phyloP scores from a whole-genome alignment of 2,888 invertebrate genomes.

The Agriotes lineatus region DNA sequence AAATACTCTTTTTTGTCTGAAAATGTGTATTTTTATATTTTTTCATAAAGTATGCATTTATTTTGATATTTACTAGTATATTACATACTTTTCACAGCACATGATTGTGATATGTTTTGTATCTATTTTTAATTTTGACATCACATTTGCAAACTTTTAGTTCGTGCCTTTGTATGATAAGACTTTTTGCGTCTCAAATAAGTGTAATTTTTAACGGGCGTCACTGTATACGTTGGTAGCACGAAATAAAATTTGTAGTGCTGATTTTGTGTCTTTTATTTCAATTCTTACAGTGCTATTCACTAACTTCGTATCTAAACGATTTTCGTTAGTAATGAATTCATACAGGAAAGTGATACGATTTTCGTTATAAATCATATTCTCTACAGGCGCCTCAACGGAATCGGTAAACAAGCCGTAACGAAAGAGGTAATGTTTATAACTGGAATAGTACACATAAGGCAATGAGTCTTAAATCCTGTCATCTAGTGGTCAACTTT shows the following conservation, averaged over 20 bases:
- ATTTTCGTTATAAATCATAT: too few species aligned
- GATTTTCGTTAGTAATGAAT: not conserved
- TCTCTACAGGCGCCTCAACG: too few species aligned
- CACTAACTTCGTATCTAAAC: too few species aligned
- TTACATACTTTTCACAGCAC: conserved; percentile 10
- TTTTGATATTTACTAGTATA: conserved; percentile 5
- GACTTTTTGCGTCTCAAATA: conserved; percentile 5
- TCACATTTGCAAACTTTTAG: conserved; percentile 14
- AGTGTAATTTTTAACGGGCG: conserved; percentile 25
- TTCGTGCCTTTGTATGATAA: conserved; percentile 23
- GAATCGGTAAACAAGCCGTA: too few species aligned
- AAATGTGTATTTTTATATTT: conserved; percentile 12
- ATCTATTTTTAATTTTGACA: conserved; percentile 8
- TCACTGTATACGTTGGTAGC: conserved; percentile 49
- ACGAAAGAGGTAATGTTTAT: too few species aligned
- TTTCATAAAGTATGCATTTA: conserved; percentile 5
- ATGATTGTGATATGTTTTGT: conserved; percentile 24
- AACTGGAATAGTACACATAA: too few species aligned
- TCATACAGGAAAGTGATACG: not conserved
- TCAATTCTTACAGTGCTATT: not conserved
- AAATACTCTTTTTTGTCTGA: not conserved
- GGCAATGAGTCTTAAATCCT: too few species aligned
- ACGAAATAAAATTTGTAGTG: conserved; percentile 51
- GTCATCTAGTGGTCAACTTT: too few species aligned
- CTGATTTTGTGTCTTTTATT: conserved; percentile 34